Percentiles rank a stretch among this genome's conserved stretches.
Conservation (phyloP, 2,113 vertebrate species). For the Gavia stellata region DNA sequence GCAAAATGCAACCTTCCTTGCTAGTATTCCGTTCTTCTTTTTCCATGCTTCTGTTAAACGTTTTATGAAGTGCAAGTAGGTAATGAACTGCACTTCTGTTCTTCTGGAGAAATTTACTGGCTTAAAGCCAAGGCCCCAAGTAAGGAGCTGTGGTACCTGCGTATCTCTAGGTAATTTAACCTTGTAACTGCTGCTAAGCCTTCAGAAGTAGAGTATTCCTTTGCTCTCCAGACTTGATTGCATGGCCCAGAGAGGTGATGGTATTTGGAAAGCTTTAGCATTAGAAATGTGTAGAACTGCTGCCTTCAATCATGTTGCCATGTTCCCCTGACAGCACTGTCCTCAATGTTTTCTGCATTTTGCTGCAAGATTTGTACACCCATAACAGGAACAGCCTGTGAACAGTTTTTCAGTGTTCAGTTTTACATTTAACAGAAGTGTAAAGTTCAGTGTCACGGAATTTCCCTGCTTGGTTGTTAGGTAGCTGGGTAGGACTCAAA, state of each 20-base stretch:
- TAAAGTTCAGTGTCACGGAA: conserved; percentile 26
- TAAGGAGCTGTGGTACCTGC: neutral
- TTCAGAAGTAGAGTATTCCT: neutral
- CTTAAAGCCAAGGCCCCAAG: neutral
- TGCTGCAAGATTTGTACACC: neutral
- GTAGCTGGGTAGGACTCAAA: neutral
- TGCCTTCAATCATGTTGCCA: neutral
- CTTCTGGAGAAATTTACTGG: neutral
- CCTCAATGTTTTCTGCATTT: neutral
- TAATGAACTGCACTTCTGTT: neutral
- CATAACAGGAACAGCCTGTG: neutral
- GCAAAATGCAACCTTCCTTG: neutral
- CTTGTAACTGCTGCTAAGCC: neutral
- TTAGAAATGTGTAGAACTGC: neutral
- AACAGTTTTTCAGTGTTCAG: neutral
- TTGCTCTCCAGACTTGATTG: neutral
- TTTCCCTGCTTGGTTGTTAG: neutral
- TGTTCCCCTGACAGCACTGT: neutral
- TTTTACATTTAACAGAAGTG: conserved; percentile 29
- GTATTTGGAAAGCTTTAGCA: neutral
- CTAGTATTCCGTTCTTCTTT: neutral
- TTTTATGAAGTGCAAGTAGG: neutral
- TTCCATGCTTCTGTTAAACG: neutral
- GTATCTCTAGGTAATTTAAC: neutral
- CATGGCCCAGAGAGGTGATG: neutral